Base-by-base conservation (phyloP, 2,113 vertebrate species). In the Colinus virginianus region DNA sequence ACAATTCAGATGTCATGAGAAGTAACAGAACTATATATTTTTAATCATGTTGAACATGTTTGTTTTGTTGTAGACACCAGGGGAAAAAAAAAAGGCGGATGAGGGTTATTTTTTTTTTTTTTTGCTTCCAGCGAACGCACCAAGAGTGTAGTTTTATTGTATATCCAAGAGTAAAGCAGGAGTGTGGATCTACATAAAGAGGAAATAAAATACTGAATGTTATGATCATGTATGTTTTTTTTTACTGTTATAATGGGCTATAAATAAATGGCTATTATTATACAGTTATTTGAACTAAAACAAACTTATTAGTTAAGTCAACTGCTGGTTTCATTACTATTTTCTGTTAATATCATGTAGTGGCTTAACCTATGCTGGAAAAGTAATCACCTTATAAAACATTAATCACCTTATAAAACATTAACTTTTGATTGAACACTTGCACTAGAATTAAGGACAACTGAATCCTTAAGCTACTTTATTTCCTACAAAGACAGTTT, bases 11-110 rank as follows among this genome's bases (percentile, higher is more conserved):
- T 83, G 84, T 84, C 89, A 92, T 55, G 91, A 96, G 78, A 95
- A 89, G 82, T 74, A 93, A 93, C 89, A 96, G 94, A 96, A 85
- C 84, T 36, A 88, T 88, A 83, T 89, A 93, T 85, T 96, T 96
- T 92, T 93, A 88, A 94, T 93, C 62, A 42, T 40, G 45, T 94
- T 95, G 82, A 96, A 79, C 21, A 89, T 40, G 10, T 90, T 94
- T 88, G 34, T 40, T 93, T 88, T 59, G 86, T 92, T 95, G 88
- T 42, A 82, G 53, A 38, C 36, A 43, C 8, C 66, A 30, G 1
- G 21, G n/a, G 14, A 32, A 2, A 20, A 20, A 18, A 40, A 36
- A 28, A 58, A 55, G 23, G 3, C 11, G 23, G 3, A 11, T 30
- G 46, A 48, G 62, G 40, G 40, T 40, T 40, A 40, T 40, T 40